phyloP scores from a whole-genome alignment of 2,797 vertebrate species.

The Danio tinwini region DNA sequence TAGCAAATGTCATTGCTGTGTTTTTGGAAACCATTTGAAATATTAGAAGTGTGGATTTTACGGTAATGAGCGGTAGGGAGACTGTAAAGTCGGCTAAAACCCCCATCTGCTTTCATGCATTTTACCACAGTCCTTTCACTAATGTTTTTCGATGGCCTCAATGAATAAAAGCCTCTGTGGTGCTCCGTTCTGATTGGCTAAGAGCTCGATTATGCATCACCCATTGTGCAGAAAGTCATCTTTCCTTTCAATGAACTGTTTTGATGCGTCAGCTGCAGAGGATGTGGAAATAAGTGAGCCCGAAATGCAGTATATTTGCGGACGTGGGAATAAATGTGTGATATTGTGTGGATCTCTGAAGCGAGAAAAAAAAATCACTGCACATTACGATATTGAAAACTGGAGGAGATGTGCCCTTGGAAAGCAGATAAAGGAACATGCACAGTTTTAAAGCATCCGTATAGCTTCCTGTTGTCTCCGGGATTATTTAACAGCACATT shows the following conservation, averaged over 20 bases:
- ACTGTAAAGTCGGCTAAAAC: neutral
- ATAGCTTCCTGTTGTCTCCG: neutral
- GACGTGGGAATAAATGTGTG: slow-evolving; percentile 6
- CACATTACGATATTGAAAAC: neutral
- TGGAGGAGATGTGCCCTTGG: neutral
- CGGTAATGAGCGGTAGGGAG: neutral
- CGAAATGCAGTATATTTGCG: neutral
- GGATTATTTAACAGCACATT: slow-evolving; percentile 12
- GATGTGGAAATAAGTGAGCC: slow-evolving; percentile 33
- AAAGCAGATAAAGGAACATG: slow-evolving; percentile 4
- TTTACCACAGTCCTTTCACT: slow-evolving; percentile 14
- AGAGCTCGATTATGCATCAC: slow-evolving; percentile 3
- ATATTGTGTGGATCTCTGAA: neutral
- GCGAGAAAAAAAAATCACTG: neutral
- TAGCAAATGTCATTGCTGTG: neutral
- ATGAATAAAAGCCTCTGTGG: slow-evolving; percentile 12
- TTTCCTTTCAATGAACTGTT: slow-evolving; percentile 38
- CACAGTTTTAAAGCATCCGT: neutral
- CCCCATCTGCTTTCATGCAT: slow-evolving; percentile 9
- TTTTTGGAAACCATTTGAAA: neutral
- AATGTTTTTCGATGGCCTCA: slow-evolving; percentile 13
- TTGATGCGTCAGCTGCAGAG: slow-evolving; percentile 42
- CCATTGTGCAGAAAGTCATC: slow-evolving; percentile 23
- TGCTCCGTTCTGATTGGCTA: slow-evolving; percentile 2
- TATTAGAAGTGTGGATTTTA: neutral